phyloP scores from a whole-genome alignment of 2,797 vertebrate species.

The Enteromius mattozi region DNA sequence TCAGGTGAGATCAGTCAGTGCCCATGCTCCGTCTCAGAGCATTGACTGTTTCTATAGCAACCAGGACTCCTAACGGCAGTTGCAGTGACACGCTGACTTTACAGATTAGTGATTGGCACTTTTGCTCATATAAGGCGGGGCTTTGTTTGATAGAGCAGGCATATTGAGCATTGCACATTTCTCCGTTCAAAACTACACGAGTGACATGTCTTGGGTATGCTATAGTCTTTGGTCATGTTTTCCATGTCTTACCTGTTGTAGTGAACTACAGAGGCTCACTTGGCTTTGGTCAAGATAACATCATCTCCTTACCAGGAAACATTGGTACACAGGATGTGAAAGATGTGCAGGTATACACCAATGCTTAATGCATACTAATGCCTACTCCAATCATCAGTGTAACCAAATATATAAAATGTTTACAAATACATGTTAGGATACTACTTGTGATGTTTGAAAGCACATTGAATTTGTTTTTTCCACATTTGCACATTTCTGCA shows the following conservation, averaged over 20 bases:
- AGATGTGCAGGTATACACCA: conserved; percentile 89
- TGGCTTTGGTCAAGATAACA: conserved; percentile 92
- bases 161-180: too few relatives aligned
- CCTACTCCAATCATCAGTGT: neutral
- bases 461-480: neutral
- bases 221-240: neutral
- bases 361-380: neutral
- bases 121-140: too few relatives aligned
- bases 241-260: conserved; percentile 61
- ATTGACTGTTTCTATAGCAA: too few relatives aligned
- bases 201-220: too few relatives aligned
- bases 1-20: too few relatives aligned
- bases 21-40: too few relatives aligned
- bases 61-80: too few relatives aligned
- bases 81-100: too few relatives aligned
- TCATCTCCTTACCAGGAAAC: conserved; percentile 88
- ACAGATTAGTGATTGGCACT: too few relatives aligned
- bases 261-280: conserved; percentile 96
- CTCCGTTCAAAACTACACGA: too few relatives aligned
- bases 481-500: neutral
- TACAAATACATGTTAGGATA: neutral
- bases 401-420: neutral
- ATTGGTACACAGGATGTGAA: conserved; percentile 90
- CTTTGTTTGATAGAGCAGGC: too few relatives aligned
- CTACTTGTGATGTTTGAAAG: neutral